phyloP scores from a whole-genome alignment of 92 coral and sea anemone genomes.

The Paramuricea clavata region DNA sequence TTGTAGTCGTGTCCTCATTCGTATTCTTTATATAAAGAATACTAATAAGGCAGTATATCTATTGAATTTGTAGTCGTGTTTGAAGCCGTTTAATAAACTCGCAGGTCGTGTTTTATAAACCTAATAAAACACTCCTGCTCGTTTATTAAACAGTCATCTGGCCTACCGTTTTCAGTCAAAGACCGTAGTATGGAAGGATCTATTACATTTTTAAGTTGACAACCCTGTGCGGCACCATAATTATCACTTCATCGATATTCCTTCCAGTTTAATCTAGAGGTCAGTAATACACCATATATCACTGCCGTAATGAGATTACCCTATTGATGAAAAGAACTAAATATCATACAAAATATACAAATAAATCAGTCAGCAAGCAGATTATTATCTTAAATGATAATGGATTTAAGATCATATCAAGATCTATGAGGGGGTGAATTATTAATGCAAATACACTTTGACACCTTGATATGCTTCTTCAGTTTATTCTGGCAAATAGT shows the following conservation, averaged over 20 bases:
- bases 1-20: too few relatives aligned
- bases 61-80: too few relatives aligned
- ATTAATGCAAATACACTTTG: constrained; percentile 21
- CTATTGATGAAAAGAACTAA: not conserved
- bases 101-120: too few relatives aligned
- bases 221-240: not conserved
- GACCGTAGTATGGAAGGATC: not conserved
- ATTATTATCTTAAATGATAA: constrained; percentile 1
- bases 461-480: not conserved
- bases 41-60: too few relatives aligned
- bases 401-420: constrained; percentile 13
- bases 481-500: constrained; percentile 40
- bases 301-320: not conserved
- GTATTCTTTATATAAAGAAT: too few relatives aligned
- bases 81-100: too few relatives aligned
- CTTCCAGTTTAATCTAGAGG: too few relatives aligned
- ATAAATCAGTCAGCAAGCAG: constrained; percentile 42
- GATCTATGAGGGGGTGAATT: constrained; percentile 36
- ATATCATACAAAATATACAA: constrained; percentile 31
- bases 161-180: not conserved
- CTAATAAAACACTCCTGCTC: too few relatives aligned
- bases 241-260: not conserved
- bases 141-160: too few relatives aligned
- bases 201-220: not conserved
- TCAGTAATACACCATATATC: not conserved